phyloP scores from a whole-genome alignment of 2,888 invertebrate genomes.

The Dysmachus trigonus region DNA sequence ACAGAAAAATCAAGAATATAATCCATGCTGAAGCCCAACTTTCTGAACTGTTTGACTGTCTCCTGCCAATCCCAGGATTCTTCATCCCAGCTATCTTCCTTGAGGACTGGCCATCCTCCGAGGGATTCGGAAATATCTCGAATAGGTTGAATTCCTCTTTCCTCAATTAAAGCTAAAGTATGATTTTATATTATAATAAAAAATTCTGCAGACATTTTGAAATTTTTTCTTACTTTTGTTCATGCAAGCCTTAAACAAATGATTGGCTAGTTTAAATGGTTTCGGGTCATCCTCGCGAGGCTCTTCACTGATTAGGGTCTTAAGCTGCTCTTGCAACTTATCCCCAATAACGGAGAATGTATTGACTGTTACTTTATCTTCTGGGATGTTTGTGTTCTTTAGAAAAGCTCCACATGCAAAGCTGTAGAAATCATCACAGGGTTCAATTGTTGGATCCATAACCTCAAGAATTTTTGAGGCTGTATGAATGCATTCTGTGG shows the following conservation, averaged over 20 bases:
- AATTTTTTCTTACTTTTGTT: constrained; percentile 60
- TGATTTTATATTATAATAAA: neutral
- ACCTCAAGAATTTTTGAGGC: constrained; percentile 74
- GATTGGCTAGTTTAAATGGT: constrained; percentile 63
- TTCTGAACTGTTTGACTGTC: constrained; percentile 82
- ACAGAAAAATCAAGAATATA: constrained; percentile 92
- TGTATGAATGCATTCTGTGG: constrained; percentile 80
- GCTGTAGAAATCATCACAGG: constrained; percentile 81
- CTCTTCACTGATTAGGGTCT: constrained; percentile 61
- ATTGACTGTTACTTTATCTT: constrained; percentile 68
- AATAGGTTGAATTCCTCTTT: constrained; percentile 78
- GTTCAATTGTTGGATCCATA: constrained; percentile 74
- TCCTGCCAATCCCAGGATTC: constrained; percentile 81
- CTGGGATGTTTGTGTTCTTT: constrained; percentile 74
- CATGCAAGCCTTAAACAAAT: constrained; percentile 65
- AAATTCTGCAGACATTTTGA: neutral
- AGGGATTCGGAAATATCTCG: constrained; percentile 75
- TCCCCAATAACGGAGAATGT: constrained; percentile 64
- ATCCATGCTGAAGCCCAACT: constrained; percentile 85
- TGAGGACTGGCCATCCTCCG: constrained; percentile 94
- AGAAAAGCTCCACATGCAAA: constrained; percentile 80
- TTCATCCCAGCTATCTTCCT: constrained; percentile 78
- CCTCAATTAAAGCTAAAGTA: constrained; percentile 79
- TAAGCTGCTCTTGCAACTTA: constrained; percentile 64
- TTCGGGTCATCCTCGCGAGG: constrained; percentile 59